Percentiles rank a stretch among this genome's conserved stretches.
Evolutionary conservation across 2,113 vertebrate species (phyloP).

Genomic region (Guaruba guarouba): DNA sequence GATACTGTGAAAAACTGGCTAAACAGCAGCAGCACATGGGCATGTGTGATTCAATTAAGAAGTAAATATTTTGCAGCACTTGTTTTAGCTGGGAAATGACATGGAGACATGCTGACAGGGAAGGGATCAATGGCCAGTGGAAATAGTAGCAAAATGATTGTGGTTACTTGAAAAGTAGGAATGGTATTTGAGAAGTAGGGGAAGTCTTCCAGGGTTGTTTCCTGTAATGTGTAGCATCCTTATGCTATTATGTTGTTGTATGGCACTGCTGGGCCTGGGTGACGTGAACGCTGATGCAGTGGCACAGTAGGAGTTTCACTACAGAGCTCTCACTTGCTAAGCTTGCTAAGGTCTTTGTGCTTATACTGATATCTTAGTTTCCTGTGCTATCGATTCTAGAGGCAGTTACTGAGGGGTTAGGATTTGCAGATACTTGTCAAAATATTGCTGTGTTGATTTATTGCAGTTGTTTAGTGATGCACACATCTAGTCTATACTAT

Average conservation of each 20-base stretch:
- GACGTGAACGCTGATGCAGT: rapidly evolving
- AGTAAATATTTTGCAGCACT: background rate
- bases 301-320: background rate
- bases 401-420: background rate
- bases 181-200: background rate
- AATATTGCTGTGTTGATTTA: background rate
- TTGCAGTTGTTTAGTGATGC: background rate
- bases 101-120: background rate
- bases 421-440: background rate
- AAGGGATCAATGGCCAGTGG: background rate
- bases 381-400: background rate
- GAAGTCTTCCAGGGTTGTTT: background rate
- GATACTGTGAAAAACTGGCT: background rate
- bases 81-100: background rate
- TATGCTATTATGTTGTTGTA: background rate
- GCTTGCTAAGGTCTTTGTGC: background rate
- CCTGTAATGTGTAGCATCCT: background rate
- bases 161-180: background rate
- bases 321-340: background rate
- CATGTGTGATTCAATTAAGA: background rate
- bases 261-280: background rate
- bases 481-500: background rate
- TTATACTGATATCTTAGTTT: background rate
- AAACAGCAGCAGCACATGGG: background rate
- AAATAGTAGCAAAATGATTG: background rate